Conservation (phyloP, 1,140 invertebrate genomes). For the Zaprionus kolodkinae region DNA sequence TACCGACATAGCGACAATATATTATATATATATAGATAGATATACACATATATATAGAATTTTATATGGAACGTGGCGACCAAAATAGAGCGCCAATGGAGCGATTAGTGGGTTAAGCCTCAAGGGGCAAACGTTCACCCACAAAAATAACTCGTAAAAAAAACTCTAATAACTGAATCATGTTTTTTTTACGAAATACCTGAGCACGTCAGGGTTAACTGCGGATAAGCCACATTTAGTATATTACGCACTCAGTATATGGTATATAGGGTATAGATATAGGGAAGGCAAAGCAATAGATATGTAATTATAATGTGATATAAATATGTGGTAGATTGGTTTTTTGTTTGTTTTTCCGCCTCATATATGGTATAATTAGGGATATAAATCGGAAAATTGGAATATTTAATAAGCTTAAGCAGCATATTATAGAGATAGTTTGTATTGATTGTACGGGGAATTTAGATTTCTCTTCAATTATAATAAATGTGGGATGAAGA, state of each 20-base stretch:
- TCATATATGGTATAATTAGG: neutral
- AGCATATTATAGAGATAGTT: neutral
- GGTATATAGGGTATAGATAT: no score
- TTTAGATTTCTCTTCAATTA: neutral
- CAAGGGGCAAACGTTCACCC: constrained; percentile 10
- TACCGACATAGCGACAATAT: neutral
- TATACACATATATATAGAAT: neutral
- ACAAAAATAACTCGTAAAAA: constrained; percentile 39
- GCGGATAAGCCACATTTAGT: no score
- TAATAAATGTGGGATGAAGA: no score
- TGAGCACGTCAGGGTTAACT: constrained; percentile 41
- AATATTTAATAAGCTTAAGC: neutral
- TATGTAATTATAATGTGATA: constrained; percentile 16
- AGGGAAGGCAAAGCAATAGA: neutral
- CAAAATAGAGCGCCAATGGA: constrained; percentile 51
- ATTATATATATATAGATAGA: neutral
- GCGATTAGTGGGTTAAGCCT: constrained; percentile 45
- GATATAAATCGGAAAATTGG: neutral
- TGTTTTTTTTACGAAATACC: constrained; percentile 27
- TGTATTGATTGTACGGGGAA: neutral
- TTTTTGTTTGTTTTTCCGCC: neutral
- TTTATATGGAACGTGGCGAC: neutral
- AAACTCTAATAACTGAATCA: constrained; percentile 55
- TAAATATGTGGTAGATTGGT: neutral
- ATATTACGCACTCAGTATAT: no score